A percentile compares a stretch with the other conserved stretches of the same genome.
Evolutionary conservation across 2,888 invertebrate genomes (phyloP).

Genomic region (Bombylius discolor): DNA sequence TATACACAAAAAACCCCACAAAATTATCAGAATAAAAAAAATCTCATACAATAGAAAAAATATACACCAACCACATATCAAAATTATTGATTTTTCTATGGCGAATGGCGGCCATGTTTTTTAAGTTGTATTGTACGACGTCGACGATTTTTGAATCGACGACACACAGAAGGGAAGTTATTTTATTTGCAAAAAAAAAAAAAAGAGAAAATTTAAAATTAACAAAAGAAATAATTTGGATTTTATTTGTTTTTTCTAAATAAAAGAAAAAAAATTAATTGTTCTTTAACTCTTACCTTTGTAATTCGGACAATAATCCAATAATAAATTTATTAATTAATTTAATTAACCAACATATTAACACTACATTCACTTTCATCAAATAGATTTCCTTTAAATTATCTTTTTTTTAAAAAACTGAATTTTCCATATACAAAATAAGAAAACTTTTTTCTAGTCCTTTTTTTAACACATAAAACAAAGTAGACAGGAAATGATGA

Average conservation of each 20-base stretch:
- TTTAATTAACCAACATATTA: not conserved
- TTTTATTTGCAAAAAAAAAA: not conserved
- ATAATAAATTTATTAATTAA: not conserved
- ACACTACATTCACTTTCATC: not conserved
- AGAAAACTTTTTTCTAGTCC: too few species aligned
- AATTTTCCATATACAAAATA: too few species aligned
- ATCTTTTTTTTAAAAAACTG: too few species aligned
- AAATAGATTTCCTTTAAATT: too few species aligned
- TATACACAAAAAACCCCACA: too few species aligned
- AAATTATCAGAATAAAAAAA: too few species aligned
- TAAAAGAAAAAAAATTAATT: too few species aligned
- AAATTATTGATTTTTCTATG: conserved; percentile 3
- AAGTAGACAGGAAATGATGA: too few species aligned
- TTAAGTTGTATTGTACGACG: not conserved
- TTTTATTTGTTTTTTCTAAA: too few species aligned
- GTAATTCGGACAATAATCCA: not conserved
- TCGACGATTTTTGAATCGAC: not conserved
- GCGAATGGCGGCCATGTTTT: conserved; percentile 4
- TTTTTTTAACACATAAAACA: too few species aligned
- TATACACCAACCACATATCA: not conserved
- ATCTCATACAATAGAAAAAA: not conserved
- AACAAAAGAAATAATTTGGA: too few species aligned
- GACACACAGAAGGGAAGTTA: not conserved
- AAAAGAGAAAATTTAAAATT: not conserved
- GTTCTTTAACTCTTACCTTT: not conserved